Conservation (phyloP, 2,888 invertebrate species). For the Cenopis cana region DNA sequence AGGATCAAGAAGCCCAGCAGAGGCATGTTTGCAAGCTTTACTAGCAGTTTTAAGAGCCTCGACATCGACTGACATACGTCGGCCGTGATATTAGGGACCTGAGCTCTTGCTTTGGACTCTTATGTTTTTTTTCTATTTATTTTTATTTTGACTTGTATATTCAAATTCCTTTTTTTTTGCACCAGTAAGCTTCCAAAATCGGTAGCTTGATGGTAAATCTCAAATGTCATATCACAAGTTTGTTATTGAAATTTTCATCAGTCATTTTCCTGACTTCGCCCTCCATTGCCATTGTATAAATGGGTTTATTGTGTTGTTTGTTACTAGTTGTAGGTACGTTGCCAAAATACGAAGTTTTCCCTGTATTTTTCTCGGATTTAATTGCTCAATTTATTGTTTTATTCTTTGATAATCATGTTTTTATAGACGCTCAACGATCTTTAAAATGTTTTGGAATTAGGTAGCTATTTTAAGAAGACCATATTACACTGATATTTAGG, state of each 20-base stretch:
- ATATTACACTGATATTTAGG: background rate
- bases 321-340: slow-evolving; percentile 4
- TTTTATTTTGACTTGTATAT: slow-evolving; percentile 33
- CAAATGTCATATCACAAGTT: background rate
- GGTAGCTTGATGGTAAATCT: background rate
- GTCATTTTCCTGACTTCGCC: background rate
- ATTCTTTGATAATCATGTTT: background rate
- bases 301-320: background rate
- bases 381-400: slow-evolving; percentile 25
- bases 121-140: slow-evolving; percentile 3
- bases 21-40: slow-evolving; percentile 81
- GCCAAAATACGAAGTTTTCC: slow-evolving; percentile 11
- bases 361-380: background rate
- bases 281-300: background rate
- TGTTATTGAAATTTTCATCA: background rate
- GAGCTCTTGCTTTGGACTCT: slow-evolving; percentile 48
- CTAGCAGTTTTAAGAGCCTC: slow-evolving; percentile 78
- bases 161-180: slow-evolving; percentile 1
- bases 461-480: background rate
- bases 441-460: background rate
- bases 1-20: slow-evolving; percentile 77
- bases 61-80: slow-evolving; percentile 74
- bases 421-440: background rate
- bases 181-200: background rate
- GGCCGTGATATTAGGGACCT: slow-evolving; percentile 56